Conservation (phyloP, 2,797 vertebrate genomes). For the Hylomyscus alleni region DNA sequence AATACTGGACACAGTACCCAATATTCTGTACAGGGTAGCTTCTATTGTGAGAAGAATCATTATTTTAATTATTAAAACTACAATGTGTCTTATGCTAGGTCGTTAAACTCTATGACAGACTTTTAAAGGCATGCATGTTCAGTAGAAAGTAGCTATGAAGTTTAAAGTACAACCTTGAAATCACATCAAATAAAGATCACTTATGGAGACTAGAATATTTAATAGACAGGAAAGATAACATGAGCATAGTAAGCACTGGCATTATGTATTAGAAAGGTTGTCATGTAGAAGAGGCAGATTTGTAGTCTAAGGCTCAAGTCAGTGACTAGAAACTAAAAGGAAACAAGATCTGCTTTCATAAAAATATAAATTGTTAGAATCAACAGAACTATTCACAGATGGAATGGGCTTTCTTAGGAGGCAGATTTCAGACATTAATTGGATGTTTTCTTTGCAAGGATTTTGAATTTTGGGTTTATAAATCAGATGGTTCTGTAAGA, state of each 20-base stretch:
- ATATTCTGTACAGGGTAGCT: background rate
- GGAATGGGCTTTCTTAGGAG: background rate
- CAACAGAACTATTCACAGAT: constrained; percentile 63
- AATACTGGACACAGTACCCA: background rate
- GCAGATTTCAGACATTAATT: constrained; percentile 47
- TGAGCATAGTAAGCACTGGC: constrained; percentile 50
- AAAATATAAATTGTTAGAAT: constrained; percentile 30
- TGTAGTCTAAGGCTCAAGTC: constrained; percentile 58
- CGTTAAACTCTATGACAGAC: background rate
- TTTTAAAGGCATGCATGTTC: constrained; percentile 4
- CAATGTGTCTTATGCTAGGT: background rate
- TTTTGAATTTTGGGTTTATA: constrained; percentile 54
- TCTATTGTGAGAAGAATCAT: background rate
- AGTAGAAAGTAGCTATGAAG: constrained; percentile 23
- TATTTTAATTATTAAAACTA: constrained; percentile 21
- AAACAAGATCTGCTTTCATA: constrained; percentile 58
- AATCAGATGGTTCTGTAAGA: background rate
- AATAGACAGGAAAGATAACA: constrained; percentile 51
- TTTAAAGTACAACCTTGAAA: background rate
- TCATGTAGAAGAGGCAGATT: constrained; percentile 64
- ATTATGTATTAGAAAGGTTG: constrained; percentile 67
- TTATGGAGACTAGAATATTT: constrained; percentile 44
- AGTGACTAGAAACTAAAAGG: constrained; percentile 39
- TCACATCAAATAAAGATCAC: constrained; percentile 38
- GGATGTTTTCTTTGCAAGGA: constrained; percentile 32